Percentiles rank a stretch among this genome's conserved stretches.
Evolutionary conservation across 1,140 invertebrate species (phyloP).

Genomic region (Paramacrobiotus metropolitanus): DNA sequence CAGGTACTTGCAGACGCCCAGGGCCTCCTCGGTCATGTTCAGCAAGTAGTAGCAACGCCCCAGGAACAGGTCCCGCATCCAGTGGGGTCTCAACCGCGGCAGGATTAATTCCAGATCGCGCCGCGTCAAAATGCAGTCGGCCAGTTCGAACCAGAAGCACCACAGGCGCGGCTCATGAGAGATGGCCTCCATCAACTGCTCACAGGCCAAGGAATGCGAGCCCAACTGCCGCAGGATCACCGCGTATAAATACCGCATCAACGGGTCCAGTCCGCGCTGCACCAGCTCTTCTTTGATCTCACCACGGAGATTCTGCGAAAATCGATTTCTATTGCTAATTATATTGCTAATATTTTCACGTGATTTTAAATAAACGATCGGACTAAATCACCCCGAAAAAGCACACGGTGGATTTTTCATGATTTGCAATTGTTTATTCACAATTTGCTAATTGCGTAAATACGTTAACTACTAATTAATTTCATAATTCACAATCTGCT

Average conservation of each 20-base stretch:
- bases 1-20: neutral
- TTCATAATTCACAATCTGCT: too few species aligned
- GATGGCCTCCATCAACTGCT: neutral
- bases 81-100: neutral
- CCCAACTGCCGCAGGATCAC: neutral
- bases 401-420: neutral
- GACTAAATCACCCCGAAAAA: too few species aligned
- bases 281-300: neutral
- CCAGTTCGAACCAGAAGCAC: slow-evolving; percentile 2
- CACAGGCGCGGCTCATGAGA: neutral
- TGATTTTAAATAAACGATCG: too few species aligned
- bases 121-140: neutral
- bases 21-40: slow-evolving; percentile 1
- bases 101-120: neutral
- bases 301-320: neutral
- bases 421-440: too few species aligned
- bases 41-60: neutral
- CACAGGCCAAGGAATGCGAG: neutral
- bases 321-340: too few species aligned
- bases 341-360: too few species aligned
- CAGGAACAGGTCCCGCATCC: slow-evolving; percentile 2
- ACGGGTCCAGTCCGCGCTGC: neutral
- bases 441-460: too few species aligned
- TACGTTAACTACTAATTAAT: too few species aligned
- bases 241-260: neutral